A percentile compares a stretch with the other conserved stretches of the same genome.
Evolutionary conservation across 1,140 invertebrate species (phyloP).

Genomic region (Harlomillsia oculata): DNA sequence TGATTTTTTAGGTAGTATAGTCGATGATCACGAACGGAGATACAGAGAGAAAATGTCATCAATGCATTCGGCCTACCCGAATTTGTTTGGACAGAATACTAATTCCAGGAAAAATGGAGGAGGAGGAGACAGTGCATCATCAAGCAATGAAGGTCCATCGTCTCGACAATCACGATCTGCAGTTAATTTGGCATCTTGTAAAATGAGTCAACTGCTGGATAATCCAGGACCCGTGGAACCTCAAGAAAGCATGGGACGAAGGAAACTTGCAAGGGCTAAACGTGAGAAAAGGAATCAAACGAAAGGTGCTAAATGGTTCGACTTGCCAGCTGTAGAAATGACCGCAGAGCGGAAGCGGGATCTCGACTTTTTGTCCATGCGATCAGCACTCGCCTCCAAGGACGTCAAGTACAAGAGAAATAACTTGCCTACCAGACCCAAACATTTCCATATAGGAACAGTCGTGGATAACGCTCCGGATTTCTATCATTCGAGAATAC

Average conservation of each 20-base stretch:
- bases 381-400: conserved; percentile 74
- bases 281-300: conserved; percentile 53
- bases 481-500: conserved; percentile 58
- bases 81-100: too few relatives aligned
- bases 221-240: neutral
- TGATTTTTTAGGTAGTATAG: too few relatives aligned
- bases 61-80: too few relatives aligned
- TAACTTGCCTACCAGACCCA: conserved; percentile 4
- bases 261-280: conserved; percentile 12
- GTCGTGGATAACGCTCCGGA: conserved; percentile 47
- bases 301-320: conserved; percentile 81
- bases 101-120: too few relatives aligned
- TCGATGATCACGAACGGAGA: too few relatives aligned
- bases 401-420: conserved; percentile 13
- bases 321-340: conserved; percentile 73
- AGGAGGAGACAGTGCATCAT: too few relatives aligned
- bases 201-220: conserved; percentile 3
- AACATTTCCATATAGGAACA: conserved; percentile 72
- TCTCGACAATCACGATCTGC: too few relatives aligned
- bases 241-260: neutral
- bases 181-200: conserved; percentile 6
- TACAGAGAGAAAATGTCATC: too few relatives aligned
- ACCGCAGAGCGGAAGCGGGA: conserved; percentile 79
- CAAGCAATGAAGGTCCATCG: too few relatives aligned
- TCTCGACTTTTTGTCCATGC: conserved; percentile 78